Conservation (phyloP, 2,797 vertebrate genomes). For the Chaenodraco wilsoni region DNA sequence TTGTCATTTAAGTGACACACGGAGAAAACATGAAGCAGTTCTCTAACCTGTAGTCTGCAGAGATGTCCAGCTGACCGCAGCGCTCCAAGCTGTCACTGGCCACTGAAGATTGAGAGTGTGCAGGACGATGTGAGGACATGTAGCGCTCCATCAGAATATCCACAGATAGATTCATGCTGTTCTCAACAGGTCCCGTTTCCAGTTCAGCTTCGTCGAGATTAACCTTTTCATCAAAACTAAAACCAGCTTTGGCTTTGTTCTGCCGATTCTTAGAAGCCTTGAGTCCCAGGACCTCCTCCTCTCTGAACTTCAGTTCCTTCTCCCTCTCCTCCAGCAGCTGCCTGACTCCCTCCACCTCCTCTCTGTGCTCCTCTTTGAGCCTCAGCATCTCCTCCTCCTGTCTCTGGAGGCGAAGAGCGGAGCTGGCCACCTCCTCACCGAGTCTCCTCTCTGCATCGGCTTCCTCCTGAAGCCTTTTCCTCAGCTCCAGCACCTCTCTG, state of each 20-base stretch:
- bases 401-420: conserved; percentile 59
- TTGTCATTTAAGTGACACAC: no score
- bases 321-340: conserved; percentile 71
- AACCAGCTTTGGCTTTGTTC: conserved; percentile 65
- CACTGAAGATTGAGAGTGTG: conserved; percentile 63
- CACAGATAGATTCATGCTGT: conserved; percentile 54
- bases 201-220: conserved; percentile 25
- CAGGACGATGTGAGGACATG: conserved; percentile 69
- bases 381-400: conserved; percentile 64
- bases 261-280: conserved; percentile 72
- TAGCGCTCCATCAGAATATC: conserved; percentile 84
- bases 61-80: conserved; percentile 69
- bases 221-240: conserved; percentile 31
- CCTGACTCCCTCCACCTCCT: conserved; percentile 62
- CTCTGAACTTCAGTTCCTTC: conserved; percentile 66
- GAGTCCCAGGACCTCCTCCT: conserved; percentile 58
- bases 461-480: conserved; percentile 69
- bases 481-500: conserved; percentile 80
- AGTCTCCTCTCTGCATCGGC: conserved; percentile 55
- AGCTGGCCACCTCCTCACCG: conserved; percentile 61
- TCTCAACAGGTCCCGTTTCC: conserved; percentile 49
- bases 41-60: conserved; percentile 70
- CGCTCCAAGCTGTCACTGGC: conserved; percentile 69
- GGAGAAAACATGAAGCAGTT: not conserved
- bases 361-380: conserved; percentile 63